Conservation (phyloP, 2,797 vertebrate genomes). For the Loriculus beryllinus region DNA sequence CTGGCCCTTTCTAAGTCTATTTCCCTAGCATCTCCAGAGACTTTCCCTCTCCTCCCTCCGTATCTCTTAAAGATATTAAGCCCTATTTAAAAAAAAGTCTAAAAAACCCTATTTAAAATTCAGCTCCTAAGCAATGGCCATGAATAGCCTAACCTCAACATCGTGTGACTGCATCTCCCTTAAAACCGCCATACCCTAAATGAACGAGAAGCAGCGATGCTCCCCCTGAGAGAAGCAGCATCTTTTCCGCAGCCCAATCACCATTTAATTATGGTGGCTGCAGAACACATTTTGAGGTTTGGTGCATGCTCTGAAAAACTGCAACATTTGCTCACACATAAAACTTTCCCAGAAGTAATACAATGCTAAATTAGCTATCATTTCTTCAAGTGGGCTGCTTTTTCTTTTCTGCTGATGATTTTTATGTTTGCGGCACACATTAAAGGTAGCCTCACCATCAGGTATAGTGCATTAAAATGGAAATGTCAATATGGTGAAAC, state of each 20-base stretch:
- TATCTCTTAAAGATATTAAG: background rate
- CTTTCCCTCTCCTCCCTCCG: background rate
- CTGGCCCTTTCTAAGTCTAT: background rate
- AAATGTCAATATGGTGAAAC: slow-evolving; percentile 28
- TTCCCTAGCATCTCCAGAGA: background rate
- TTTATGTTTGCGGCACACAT: background rate
- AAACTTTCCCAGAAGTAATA: slow-evolving; percentile 24
- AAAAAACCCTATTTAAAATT: background rate
- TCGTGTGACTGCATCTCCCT: background rate
- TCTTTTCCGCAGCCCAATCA: background rate
- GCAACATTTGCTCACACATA: slow-evolving; percentile 10
- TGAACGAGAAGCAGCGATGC: background rate
- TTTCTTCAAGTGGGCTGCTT: slow-evolving; percentile 14
- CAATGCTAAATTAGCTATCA: background rate
- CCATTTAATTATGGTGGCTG: background rate
- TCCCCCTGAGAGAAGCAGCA: background rate
- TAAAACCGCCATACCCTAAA: background rate
- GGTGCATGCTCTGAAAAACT: background rate
- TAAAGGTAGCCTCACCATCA: slow-evolving; percentile 7
- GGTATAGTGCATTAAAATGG: slow-evolving; percentile 34
- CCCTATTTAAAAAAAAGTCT: background rate
- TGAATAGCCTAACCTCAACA: background rate
- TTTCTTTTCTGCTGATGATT: slow-evolving; percentile 18
- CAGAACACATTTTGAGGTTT: background rate
- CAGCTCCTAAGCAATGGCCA: background rate